Evolutionary conservation across 1,140 invertebrate species (phyloP), one percentile per base, ranked within the genome.

Genomic region (Zaprionus davidi): DNA sequence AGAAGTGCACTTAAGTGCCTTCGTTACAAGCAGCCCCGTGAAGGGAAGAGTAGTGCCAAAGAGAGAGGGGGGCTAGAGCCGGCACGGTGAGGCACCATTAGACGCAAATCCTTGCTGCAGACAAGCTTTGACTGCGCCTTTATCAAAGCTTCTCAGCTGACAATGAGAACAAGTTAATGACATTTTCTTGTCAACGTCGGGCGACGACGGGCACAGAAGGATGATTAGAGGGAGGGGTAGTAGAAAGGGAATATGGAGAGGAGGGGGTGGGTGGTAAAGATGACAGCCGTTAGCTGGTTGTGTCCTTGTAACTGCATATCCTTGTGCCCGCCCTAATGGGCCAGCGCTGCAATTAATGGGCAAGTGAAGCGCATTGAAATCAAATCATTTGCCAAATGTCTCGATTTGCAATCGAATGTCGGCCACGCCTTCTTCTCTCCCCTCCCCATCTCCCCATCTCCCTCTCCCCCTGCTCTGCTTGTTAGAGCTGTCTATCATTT

Each of bases 1-100:
- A 90, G 85, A 90, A 90, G 85, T 90, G 85, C 85, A 90, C 85
- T 90, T 90, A 90, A 90, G 85, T 90, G 85, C 85, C 85, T 90
- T 90, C 85, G 85, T 85, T 90, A 90, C 86, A 79, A 74, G 83
- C 82, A 87, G 78, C 81, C 22, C 26, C 36, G 24, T 26, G 20
- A 41, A 28, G 36, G 28, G n/a, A 22, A 38, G 51, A 60, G 38
- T 9, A 41, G 26, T 7, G 17, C 5, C 26, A 5, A 41, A 15
- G 51, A 2, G 20, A 9, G 9, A 24, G 17, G n/a, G 17, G 31
- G 7, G 17, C 15, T 15, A 51, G 11, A 17, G 13, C 15, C 44
- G 46, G 20, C 5, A 34, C 31, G 9, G 9, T 34, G 38, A 12
- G 44, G 67, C 68, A 71, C 85, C 79, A 88, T 88, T 90, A 82